Evolutionary conservation across 2,797 vertebrate species (phyloP).

Genomic region (Scleropages formosus): DNA sequence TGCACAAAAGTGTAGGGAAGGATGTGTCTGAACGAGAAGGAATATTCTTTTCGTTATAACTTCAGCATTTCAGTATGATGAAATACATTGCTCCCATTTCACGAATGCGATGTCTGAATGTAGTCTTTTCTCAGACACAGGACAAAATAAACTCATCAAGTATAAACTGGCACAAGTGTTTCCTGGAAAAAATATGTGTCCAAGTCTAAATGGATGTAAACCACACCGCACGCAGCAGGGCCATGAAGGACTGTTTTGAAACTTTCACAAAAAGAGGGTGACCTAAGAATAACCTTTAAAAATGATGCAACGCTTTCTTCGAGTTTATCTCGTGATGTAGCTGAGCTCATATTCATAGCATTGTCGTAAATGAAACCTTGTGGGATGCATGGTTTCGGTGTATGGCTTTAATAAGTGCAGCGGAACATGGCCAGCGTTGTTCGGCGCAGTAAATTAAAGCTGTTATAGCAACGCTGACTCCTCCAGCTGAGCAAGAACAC

Average conservation of each 20-base stretch:
- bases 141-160: not conserved
- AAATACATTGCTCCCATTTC: too few species aligned
- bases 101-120: too few species aligned
- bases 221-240: too few species aligned
- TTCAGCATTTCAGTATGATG: too few species aligned
- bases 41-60: too few species aligned
- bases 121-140: too few species aligned
- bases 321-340: not conserved
- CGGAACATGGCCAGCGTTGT: conserved; percentile 21
- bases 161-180: not conserved
- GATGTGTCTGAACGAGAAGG: too few species aligned
- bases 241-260: not conserved
- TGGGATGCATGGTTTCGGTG: not conserved
- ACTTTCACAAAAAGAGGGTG: not conserved
- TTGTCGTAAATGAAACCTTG: not conserved
- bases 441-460: not conserved
- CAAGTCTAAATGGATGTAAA: not conserved
- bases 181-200: not conserved
- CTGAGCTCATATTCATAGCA: not conserved
- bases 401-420: not conserved
- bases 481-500: not conserved
- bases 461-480: conserved; percentile 21
- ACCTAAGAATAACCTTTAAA: not conserved
- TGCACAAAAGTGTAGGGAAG: too few species aligned
- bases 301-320: not conserved